These are phyloP conservation scores for Chamaetylas fuelleborni DNA, from an alignment of 2,113 vertebrate species.

Conservation along the genomic window DNA sequence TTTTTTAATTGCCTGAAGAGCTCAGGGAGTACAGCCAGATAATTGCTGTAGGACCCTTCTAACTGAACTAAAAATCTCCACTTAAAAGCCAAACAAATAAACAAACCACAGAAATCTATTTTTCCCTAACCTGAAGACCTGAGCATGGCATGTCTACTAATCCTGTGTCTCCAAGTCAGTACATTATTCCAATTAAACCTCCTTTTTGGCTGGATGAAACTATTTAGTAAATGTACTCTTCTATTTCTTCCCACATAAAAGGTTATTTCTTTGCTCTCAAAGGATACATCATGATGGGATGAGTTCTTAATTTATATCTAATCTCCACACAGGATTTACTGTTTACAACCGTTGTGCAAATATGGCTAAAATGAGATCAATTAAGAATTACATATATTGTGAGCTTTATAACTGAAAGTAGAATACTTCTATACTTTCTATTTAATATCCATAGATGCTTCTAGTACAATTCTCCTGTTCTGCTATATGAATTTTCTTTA, in stretches of 20 bases:
- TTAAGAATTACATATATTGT: not conserved
- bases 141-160: not conserved
- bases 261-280: not conserved
- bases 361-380: not conserved
- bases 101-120: not conserved
- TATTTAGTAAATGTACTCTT: not conserved
- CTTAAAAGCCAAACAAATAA: not conserved
- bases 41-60: not conserved
- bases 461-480: not conserved
- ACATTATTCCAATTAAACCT: not conserved
- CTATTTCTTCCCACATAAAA: not conserved
- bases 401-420: not conserved
- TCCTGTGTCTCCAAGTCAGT: not conserved
- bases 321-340: not conserved
- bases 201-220: not conserved
- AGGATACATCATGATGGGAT: not conserved
- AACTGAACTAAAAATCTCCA: not conserved
- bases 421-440: not conserved
- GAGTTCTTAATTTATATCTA: not conserved
- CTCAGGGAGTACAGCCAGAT: not conserved
- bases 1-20: not conserved
- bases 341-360: not conserved
- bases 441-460: not conserved
- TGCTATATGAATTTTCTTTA: not conserved
- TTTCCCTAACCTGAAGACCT: not conserved